A percentile compares a stretch with the other conserved stretches of the same genome.
These are phyloP conservation scores for Euglossa dilemma DNA, from an alignment of 1,140 invertebrate species.

Conservation along the genomic window DNA sequence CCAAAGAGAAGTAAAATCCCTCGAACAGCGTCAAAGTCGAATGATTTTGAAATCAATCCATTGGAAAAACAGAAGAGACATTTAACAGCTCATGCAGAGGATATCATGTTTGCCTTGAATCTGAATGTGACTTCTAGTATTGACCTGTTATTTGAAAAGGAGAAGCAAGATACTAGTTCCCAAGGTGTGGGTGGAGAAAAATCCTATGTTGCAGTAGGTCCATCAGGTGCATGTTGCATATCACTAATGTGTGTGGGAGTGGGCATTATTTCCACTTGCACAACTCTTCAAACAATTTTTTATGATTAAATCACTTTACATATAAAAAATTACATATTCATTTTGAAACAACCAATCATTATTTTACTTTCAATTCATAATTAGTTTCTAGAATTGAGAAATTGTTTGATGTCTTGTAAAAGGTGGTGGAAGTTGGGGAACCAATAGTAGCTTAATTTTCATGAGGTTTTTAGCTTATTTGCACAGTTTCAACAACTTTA, in stretches of 20 bases:
- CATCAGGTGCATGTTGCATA: constrained; percentile 74
- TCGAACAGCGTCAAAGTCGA: constrained; percentile 71
- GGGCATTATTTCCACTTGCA: background rate
- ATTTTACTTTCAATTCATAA: background rate
- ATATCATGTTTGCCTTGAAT: constrained; percentile 72
- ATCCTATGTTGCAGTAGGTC: constrained; percentile 29
- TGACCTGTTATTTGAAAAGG: background rate
- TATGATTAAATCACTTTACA: background rate
- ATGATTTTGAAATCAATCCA: constrained; percentile 66
- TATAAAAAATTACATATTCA: background rate
- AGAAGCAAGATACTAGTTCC: background rate
- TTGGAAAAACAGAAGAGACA: constrained; percentile 65
- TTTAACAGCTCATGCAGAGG: constrained; percentile 65
- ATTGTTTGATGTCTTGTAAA: background rate
- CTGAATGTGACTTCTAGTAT: constrained; percentile 54
- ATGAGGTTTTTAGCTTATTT: background rate
- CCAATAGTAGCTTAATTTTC: background rate
- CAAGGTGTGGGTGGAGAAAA: constrained; percentile 29
- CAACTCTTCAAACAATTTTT: background rate
- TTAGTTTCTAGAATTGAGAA: background rate
- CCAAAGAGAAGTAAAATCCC: constrained; percentile 57
- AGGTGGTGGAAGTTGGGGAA: background rate
- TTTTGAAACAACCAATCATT: background rate
- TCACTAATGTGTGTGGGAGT: constrained; percentile 58
- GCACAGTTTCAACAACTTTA: background rate